phyloP scores from a whole-genome alignment of 2,113 vertebrate genomes.

The Tachysurus vachellii region DNA sequence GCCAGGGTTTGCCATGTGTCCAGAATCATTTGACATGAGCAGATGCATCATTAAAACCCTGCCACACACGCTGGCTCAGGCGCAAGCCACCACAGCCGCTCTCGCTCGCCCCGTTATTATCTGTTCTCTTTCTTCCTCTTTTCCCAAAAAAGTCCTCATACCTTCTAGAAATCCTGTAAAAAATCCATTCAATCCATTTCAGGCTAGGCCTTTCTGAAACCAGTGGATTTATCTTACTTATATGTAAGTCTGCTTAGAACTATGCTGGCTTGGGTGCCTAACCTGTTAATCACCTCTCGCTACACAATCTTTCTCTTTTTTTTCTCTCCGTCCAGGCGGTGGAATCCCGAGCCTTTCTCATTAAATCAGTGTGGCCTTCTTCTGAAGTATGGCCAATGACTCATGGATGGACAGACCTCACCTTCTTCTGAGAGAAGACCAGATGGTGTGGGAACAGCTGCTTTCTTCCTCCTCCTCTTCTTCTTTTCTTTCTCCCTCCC shows the following conservation, averaged over 20 bases:
- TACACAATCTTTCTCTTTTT: neutral
- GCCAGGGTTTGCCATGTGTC: constrained; percentile 73
- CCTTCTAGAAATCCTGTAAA: constrained; percentile 59
- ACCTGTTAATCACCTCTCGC: constrained; percentile 12
- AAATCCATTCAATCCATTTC: constrained; percentile 46
- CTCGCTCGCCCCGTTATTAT: constrained; percentile 54
- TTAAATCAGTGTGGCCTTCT: constrained; percentile 68
- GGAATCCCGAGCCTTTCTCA: constrained; percentile 65
- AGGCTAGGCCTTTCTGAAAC: constrained; percentile 43
- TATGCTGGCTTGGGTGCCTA: constrained; percentile 47
- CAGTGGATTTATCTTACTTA: constrained; percentile 58
- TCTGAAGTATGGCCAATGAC: constrained; percentile 75
- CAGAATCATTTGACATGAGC: constrained; percentile 78
- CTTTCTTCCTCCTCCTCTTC: constrained; percentile 62
- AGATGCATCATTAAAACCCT: constrained; percentile 79
- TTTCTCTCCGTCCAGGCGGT: constrained; percentile 53
- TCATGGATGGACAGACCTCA: constrained; percentile 70
- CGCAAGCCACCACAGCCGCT: constrained; percentile 61
- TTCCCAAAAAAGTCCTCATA: constrained; percentile 43
- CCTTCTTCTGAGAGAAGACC: constrained; percentile 69
- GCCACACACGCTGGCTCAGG: constrained; percentile 63
- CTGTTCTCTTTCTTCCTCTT: constrained; percentile 52
- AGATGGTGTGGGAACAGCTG: constrained; percentile 67
- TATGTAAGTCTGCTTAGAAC: constrained; percentile 54
- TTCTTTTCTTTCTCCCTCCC: constrained; percentile 48